These are phyloP conservation scores for Leucosticte australis DNA, from an alignment of 2,113 vertebrate species.

Conservation along the genomic window DNA sequence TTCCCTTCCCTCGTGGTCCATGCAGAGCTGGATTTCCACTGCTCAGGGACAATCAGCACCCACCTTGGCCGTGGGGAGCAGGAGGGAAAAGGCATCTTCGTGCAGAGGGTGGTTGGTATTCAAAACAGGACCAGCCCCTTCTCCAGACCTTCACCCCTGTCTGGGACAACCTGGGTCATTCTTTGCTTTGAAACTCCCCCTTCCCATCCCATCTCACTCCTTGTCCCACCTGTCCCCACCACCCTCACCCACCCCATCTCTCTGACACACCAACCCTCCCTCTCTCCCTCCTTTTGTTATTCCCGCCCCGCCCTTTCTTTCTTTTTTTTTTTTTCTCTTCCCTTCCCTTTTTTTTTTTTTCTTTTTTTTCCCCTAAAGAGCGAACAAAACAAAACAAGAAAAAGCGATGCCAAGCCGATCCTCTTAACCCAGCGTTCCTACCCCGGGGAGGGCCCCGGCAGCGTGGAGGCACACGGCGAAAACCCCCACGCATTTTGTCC, in stretches of 20 bases:
- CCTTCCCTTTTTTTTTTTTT: too few species aligned
- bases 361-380: neutral
- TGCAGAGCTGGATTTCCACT: neutral
- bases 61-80: rapidly evolving
- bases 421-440: conserved; percentile 58
- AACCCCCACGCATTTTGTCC: conserved; percentile 38
- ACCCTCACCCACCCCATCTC: neutral
- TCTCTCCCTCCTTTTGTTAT: neutral
- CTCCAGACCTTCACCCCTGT: neutral
- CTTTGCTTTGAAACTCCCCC: neutral
- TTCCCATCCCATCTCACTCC: neutral
- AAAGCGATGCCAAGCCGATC: conserved; percentile 48
- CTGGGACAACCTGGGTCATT: neutral
- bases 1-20: neutral
- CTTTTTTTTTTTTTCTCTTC: too few species aligned
- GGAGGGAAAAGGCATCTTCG: neutral
- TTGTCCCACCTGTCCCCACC: neutral
- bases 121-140: neutral
- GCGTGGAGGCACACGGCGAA: neutral
- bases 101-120: rapidly evolving
- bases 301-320: rapidly evolving
- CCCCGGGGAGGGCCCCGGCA: conserved; percentile 49
- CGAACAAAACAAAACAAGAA: conserved; percentile 40
- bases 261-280: neutral
- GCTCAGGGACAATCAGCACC: neutral